phyloP scores from a whole-genome alignment of 2,888 invertebrate genomes.

The Lasioglossum calceatum region DNA sequence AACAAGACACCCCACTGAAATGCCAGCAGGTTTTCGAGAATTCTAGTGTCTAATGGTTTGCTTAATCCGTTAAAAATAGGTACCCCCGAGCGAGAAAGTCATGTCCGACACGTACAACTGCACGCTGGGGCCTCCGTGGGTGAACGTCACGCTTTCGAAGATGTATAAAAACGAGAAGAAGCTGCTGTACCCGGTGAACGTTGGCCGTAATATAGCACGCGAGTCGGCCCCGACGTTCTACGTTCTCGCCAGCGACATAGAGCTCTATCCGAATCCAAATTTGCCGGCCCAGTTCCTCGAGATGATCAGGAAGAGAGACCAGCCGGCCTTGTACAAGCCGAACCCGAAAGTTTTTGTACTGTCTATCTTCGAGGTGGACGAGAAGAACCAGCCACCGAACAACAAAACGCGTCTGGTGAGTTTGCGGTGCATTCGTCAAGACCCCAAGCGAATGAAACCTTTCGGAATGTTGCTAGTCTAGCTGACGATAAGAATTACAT shows the following conservation, averaged over 20 bases:
- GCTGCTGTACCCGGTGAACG: constrained; percentile 95
- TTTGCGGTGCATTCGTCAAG: not conserved
- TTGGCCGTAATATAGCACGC: constrained; percentile 95
- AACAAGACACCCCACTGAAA: not conserved
- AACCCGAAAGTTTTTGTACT: constrained; percentile 92
- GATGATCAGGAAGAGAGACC: constrained; percentile 92
- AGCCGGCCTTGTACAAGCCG: constrained; percentile 87
- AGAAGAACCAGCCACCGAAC: constrained; percentile 83
- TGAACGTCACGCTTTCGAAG: constrained; percentile 87
- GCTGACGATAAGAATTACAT: not conserved
- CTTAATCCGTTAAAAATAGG: constrained; percentile 84
- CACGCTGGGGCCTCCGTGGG: constrained; percentile 89
- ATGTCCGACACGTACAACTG: constrained; percentile 90
- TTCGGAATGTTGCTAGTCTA: not conserved
- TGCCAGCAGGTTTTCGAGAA: not conserved
- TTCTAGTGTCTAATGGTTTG: not conserved
- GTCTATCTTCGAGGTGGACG: constrained; percentile 95
- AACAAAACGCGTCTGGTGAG: constrained; percentile 84
- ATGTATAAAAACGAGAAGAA: constrained; percentile 93
- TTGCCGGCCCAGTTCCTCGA: constrained; percentile 92
- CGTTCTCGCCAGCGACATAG: constrained; percentile 94
- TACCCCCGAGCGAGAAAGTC: constrained; percentile 88
- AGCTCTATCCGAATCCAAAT: constrained; percentile 94
- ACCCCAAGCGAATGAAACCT: not conserved
- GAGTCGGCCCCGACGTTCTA: constrained; percentile 93